These are phyloP conservation scores for Zaprionus kolodkinae DNA, from an alignment of 1,140 invertebrate genomes.

Conservation along the genomic window DNA sequence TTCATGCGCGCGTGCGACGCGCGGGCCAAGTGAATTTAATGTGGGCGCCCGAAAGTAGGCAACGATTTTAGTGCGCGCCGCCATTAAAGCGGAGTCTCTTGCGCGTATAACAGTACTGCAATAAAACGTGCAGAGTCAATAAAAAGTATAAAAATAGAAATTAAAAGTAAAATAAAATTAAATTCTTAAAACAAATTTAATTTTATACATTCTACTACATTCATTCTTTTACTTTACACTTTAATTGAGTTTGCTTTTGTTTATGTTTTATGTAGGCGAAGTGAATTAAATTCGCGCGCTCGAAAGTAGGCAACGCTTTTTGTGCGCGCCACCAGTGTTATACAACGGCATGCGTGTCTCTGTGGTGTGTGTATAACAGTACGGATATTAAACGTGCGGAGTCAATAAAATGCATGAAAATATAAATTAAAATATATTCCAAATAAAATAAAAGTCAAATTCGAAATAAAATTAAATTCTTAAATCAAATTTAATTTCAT, in stretches of 20 bases:
- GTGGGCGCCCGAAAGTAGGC: conserved; percentile 37
- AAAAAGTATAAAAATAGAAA: background rate
- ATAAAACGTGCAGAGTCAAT: background rate
- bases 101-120: background rate
- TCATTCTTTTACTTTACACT: no score
- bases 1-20: background rate
- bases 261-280: no score
- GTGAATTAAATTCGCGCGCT: no score
- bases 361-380: background rate
- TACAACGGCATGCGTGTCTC: no score
- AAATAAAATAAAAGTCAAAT: background rate
- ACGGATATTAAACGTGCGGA: background rate
- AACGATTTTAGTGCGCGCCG: conserved; percentile 17
- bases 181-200: no score
- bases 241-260: no score
- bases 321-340: no score
- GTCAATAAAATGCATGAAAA: background rate
- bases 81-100: conserved; percentile 5
- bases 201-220: no score
- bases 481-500: background rate
- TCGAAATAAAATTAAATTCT: background rate
- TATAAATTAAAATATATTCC: background rate
- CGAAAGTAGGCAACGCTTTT: no score
- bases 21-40: conserved; percentile 31
- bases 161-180: background rate